These are phyloP conservation scores for Drosophila pruinosa DNA, from an alignment of 1,140 invertebrate genomes.

Conservation along the genomic window DNA sequence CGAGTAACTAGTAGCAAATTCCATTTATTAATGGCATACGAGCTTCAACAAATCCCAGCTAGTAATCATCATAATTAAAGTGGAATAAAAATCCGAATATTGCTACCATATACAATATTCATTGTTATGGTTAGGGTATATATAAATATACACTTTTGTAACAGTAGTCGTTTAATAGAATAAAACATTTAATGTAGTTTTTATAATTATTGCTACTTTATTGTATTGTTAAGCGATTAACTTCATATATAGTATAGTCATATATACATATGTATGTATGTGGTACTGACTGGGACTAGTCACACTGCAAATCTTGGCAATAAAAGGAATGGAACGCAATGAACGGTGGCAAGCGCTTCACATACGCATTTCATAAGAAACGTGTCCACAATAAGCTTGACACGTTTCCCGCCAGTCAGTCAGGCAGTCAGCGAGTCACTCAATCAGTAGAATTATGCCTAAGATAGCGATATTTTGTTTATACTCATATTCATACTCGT, in stretches of 20 bases:
- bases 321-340: conserved; percentile 58
- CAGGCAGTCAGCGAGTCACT: conserved; percentile 8
- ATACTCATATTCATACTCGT: too few species aligned
- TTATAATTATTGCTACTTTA: conserved; percentile 82
- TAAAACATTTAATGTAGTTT: conserved; percentile 74
- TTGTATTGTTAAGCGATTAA: conserved; percentile 82
- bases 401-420: conserved; percentile 31
- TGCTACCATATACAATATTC: conserved; percentile 76
- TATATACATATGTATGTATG: conserved; percentile 40
- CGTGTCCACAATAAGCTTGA: conserved; percentile 38
- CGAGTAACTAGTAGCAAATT: not conserved
- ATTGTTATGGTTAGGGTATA: conserved; percentile 58
- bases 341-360: conserved; percentile 5
- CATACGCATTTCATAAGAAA: conserved; percentile 20
- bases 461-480: conserved; percentile 29
- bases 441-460: conserved; percentile 40
- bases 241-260: conserved; percentile 38
- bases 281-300: conserved; percentile 2
- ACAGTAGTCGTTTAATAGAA: not conserved
- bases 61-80: conserved; percentile 69
- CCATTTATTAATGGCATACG: conserved; percentile 10
- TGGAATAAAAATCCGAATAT: conserved; percentile 79
- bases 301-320: conserved; percentile 72
- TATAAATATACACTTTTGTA: conserved; percentile 9
- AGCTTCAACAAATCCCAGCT: conserved; percentile 30